These are phyloP conservation scores for Lamproptera curius DNA, from an alignment of 2,888 invertebrate genomes.

Conservation along the genomic window DNA sequence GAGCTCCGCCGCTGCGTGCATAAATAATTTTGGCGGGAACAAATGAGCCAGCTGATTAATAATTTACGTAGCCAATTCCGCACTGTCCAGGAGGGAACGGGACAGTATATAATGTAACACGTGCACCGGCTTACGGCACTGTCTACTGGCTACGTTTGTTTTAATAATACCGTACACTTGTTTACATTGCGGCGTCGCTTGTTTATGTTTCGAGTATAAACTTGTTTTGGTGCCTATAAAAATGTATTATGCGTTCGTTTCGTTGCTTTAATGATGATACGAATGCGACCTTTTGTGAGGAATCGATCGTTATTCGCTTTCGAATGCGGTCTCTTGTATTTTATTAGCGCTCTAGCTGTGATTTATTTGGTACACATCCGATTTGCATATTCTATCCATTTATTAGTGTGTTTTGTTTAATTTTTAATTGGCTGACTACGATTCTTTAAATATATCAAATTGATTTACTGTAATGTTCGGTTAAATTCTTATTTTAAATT, in stretches of 20 bases:
- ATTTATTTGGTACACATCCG: too few relatives aligned
- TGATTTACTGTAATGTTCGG: too few relatives aligned
- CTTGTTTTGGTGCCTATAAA: background rate
- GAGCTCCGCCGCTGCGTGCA: constrained; percentile 50
- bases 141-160: constrained; percentile 2
- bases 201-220: constrained; percentile 1
- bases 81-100: constrained; percentile 46
- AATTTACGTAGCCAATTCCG: constrained; percentile 70
- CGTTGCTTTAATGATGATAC: background rate
- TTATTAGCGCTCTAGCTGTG: too few relatives aligned
- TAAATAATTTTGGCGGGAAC: constrained; percentile 73
- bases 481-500: too few relatives aligned
- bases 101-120: constrained; percentile 22
- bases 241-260: background rate
- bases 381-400: too few relatives aligned
- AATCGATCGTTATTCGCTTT: background rate
- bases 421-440: too few relatives aligned
- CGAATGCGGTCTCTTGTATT: too few relatives aligned
- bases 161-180: constrained; percentile 1
- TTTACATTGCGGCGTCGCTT: background rate
- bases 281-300: background rate
- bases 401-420: too few relatives aligned
- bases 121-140: constrained; percentile 14
- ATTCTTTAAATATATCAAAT: too few relatives aligned
- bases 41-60: constrained; percentile 75